These are phyloP conservation scores for Nyctereutes procyonoides DNA, from an alignment of 2,113 vertebrate species.

Conservation along the genomic window DNA sequence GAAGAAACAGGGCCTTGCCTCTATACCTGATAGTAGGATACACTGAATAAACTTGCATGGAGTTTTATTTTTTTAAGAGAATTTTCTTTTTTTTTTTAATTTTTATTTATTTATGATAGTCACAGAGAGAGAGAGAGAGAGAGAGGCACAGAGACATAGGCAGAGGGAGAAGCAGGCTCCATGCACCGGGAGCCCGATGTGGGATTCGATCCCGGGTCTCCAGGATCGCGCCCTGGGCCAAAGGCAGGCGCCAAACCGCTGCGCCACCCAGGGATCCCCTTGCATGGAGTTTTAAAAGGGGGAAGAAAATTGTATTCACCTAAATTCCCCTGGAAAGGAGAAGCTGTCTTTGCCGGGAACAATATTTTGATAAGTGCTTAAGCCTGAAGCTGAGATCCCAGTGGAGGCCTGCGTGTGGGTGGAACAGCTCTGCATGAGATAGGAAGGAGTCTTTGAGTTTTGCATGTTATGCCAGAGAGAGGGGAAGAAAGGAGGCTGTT, in stretches of 20 bases:
- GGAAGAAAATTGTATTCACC: constrained; percentile 37
- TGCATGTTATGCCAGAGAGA: neutral
- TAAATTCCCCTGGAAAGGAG: constrained; percentile 57
- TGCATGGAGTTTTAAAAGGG: neutral
- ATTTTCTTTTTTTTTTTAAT: no score
- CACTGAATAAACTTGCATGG: neutral
- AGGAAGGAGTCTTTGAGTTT: constrained; percentile 45
- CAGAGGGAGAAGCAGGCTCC: no score
- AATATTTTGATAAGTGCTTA: constrained; percentile 78
- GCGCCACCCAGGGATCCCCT: no score
- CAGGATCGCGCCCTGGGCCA: no score
- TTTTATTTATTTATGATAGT: no score
- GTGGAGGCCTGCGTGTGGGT: constrained; percentile 58
- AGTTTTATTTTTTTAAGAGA: no score
- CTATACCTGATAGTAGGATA: neutral
- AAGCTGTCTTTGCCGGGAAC: constrained; percentile 70
- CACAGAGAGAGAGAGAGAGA: no score
- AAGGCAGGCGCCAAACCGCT: no score
- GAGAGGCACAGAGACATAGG: no score
- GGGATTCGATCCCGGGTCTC: no score
- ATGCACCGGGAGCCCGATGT: no score
- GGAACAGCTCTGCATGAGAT: constrained; percentile 51
- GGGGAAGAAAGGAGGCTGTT: neutral
- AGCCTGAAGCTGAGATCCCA: constrained; percentile 68
- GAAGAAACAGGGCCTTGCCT: neutral